Evolutionary conservation across 1,140 invertebrate genomes (phyloP), one percentile per base, ranked within the genome.

Genomic region (Marisa cornuarietis): DNA sequence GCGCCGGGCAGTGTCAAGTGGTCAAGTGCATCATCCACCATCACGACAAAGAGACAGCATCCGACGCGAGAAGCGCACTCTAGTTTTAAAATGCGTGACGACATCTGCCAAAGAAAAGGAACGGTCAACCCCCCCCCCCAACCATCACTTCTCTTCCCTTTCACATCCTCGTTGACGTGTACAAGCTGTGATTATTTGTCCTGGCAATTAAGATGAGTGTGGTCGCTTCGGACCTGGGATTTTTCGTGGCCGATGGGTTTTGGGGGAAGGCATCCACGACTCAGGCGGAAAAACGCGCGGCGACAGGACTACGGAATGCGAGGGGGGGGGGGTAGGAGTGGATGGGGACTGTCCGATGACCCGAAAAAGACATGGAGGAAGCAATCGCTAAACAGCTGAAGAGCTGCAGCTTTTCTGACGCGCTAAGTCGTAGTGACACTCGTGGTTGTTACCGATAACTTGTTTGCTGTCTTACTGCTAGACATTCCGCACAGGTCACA

Each of bases 121-220:
- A 11, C 31, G 11, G 22, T 42, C 51, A 13, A n/a, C n/a, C 31
- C 4, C 11, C 66, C 13, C 66, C 20, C 20, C 66, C 66, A 4
- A 6, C 20, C 66, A 11, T 1, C 5, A 6, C 66, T 42, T 16
- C 66, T 16, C 66, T 22, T 24, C n/a, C 66, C 66, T 24, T 7
- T 42, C 69, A 24, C 69, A 31, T 8, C 69, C 69, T 22, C 69
- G 31, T 42, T 71, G 69, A 49, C 69, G 69, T 71, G 24, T 71
- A 31, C 11, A 68, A 68, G 66, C 66, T 11, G 31, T 42, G 14
- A 13, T 42, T 42, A 68, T 26, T 51, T 42, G 69, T 51, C 31
- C 31, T 31, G 11, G 20, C 69, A 71, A 51, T 51, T 51, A 71
- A 31, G 24, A n/a, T 31, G 11, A 49, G 31, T 26, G 51, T 42